A percentile compares a stretch with the other conserved stretches of the same genome.
phyloP scores from a whole-genome alignment of 2,888 invertebrate genomes.

The Epistrophella euchroma region DNA sequence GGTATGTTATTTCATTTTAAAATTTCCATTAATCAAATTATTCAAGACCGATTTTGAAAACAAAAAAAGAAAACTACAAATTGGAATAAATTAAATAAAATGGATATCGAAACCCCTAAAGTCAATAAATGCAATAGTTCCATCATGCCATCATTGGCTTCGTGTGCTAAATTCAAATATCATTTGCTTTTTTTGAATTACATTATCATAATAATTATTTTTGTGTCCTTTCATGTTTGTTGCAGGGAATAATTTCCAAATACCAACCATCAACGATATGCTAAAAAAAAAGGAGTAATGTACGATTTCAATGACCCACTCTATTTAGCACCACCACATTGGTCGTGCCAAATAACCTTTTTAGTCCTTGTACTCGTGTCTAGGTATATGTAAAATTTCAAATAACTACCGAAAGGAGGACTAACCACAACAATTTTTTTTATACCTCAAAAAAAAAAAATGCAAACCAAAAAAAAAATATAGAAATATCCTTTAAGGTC shows the following conservation, averaged over 20 bases:
- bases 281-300: slow-evolving; percentile 1
- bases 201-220: slow-evolving; percentile 11
- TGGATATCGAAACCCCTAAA: not conserved
- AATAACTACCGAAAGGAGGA: slow-evolving; percentile 30
- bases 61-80: not conserved
- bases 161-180: slow-evolving; percentile 28
- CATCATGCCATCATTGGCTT: slow-evolving; percentile 1
- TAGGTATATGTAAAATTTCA: slow-evolving; percentile 59
- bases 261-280: slow-evolving; percentile 33
- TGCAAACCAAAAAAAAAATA: not conserved
- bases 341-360: slow-evolving; percentile 35
- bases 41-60: not conserved
- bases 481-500: slow-evolving; percentile 57
- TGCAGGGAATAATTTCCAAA: slow-evolving; percentile 43
- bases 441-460: not conserved
- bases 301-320: slow-evolving; percentile 53
- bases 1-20: not conserved
- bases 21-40: not conserved
- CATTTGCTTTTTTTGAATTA: slow-evolving; percentile 17
- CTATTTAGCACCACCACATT: not conserved
- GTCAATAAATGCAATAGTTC: slow-evolving; percentile 5
- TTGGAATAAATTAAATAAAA: slow-evolving; percentile 1
- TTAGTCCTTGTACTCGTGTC: slow-evolving; percentile 14
- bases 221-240: slow-evolving; percentile 2
- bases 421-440: slow-evolving; percentile 26